Evolutionary conservation across 2,113 vertebrate species (phyloP).

Genomic region (Nematolebias whitei): DNA sequence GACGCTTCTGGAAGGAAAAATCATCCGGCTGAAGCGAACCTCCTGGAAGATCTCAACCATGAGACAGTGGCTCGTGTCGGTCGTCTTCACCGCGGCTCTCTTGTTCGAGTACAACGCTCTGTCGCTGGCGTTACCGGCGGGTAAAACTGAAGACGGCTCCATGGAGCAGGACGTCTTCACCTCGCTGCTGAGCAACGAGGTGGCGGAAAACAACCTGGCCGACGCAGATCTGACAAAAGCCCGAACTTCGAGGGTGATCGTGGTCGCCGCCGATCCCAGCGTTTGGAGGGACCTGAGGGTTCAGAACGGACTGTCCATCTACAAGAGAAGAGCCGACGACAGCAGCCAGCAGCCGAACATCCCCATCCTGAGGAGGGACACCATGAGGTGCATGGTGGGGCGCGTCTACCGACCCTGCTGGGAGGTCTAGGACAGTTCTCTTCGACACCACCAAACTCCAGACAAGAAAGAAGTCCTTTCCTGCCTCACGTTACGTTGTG

Average conservation of each 20-base stretch:
- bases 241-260: conserved; percentile 61
- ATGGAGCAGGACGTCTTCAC: conserved; percentile 65
- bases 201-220: conserved; percentile 31
- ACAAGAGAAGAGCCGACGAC: conserved; percentile 60
- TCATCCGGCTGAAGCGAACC: conserved; percentile 3
- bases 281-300: conserved; percentile 68
- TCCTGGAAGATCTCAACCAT: conserved; percentile 59
- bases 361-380: conserved; percentile 77
- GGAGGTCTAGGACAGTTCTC: conserved; percentile 72
- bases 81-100: conserved; percentile 64
- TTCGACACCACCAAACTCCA: not conserved
- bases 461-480: conserved; percentile 5
- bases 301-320: conserved; percentile 46
- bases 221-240: conserved; percentile 23
- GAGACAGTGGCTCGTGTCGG: conserved; percentile 60
- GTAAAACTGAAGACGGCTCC: conserved; percentile 57
- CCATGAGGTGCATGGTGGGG: conserved; percentile 84
- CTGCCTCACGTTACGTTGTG: conserved; percentile 28
- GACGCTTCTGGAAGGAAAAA: conserved; percentile 25
- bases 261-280: conserved; percentile 59
- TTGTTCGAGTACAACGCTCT: conserved; percentile 52
- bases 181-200: conserved; percentile 55
- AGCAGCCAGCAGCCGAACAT: conserved; percentile 51
- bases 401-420: conserved; percentile 83
- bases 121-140: conserved; percentile 48